Base-by-base conservation (phyloP, 2,888 invertebrate genomes). In the Mythimna pallens region DNA sequence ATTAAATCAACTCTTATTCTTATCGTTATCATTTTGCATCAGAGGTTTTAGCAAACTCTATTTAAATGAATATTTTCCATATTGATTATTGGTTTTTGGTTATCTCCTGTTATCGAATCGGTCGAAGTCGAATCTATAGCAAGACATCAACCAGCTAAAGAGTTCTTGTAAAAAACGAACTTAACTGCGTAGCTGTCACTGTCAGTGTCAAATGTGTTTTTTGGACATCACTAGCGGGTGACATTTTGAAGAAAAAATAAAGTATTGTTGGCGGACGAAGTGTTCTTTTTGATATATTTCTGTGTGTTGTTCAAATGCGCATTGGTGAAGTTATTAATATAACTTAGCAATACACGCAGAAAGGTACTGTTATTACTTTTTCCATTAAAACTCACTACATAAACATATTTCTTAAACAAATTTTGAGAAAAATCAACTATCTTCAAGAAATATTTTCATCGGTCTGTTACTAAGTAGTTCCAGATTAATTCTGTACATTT, bases 321-420 rank as follows among this genome's bases (percentile, higher is more conserved):
- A 54, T 40, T 7, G 14, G 22, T 66, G 47, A 22, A 54, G 12
- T 63, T 57, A 12, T 58, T 62, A 12, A 40, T 55, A 64, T 22
- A 55, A 25, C 40, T 7, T 71, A 36, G 7, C 43, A 30, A 22
- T 54, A 47, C 2, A 66, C 30, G n/a, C 25, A 66, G 12, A 22
- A 77, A 77, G 80, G 77, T 73, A 80, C 25, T 12, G 25, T 65
- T 34, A 22, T 30, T 17, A 34, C 25, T 40, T 14, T 22, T 50
- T 62, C 14, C n/a, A 10, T 40, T 57, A 4, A 9, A 57, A 14
- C 10, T 12, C 17, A 7, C 7, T 47, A 40, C 55, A 50, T 20
- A 52, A 7, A 20, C n/a, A 8, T n/a, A n/a, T 52, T n/a, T 52
- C 9, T 8, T 3, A 52, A n/a, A n/a, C n/a, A 50, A 55, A 70